Evolutionary conservation across 2,888 invertebrate species (phyloP).

Genomic region (Diabrotica balteata): DNA sequence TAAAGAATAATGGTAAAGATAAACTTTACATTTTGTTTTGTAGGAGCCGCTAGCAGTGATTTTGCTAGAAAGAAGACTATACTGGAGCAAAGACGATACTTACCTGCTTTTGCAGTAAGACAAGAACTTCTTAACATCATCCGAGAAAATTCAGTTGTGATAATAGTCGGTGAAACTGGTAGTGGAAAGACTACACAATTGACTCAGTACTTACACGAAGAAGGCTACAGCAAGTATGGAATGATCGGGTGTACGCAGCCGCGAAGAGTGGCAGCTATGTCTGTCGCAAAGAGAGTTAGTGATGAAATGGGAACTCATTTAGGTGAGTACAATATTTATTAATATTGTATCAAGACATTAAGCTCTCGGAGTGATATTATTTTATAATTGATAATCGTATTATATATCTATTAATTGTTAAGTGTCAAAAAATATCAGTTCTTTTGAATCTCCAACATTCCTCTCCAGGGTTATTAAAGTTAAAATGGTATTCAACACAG

Average conservation of each 20-base stretch:
- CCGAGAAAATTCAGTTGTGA: slow-evolving; percentile 91
- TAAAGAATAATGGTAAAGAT: too few species aligned
- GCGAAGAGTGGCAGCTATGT: slow-evolving; percentile 97
- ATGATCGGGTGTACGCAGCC: slow-evolving; percentile 97
- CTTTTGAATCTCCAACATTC: too few species aligned
- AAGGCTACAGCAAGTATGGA: slow-evolving; percentile 90
- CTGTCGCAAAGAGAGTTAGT: slow-evolving; percentile 97
- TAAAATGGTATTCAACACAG: too few species aligned
- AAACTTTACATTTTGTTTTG: slow-evolving; percentile 12
- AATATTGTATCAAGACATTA: too few species aligned
- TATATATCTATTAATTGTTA: too few species aligned
- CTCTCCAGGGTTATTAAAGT: too few species aligned
- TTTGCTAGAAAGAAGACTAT: slow-evolving; percentile 88
- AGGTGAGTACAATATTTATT: slow-evolving; percentile 60
- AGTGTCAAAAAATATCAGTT: too few species aligned
- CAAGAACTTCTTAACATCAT: slow-evolving; percentile 92
- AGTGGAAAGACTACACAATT: slow-evolving; percentile 98
- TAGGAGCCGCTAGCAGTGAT: slow-evolving; percentile 72
- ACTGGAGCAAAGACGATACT: slow-evolving; percentile 84
- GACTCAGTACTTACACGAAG: slow-evolving; percentile 97
- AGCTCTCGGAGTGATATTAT: too few species aligned
- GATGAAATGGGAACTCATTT: slow-evolving; percentile 95
- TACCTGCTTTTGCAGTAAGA: slow-evolving; percentile 95
- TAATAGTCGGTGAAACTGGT: slow-evolving; percentile 95
- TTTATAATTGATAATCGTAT: too few species aligned